Percentiles rank a stretch among this genome's conserved stretches.
Evolutionary conservation across 2,113 vertebrate species (phyloP).

Genomic region (Sander lucioperca): DNA sequence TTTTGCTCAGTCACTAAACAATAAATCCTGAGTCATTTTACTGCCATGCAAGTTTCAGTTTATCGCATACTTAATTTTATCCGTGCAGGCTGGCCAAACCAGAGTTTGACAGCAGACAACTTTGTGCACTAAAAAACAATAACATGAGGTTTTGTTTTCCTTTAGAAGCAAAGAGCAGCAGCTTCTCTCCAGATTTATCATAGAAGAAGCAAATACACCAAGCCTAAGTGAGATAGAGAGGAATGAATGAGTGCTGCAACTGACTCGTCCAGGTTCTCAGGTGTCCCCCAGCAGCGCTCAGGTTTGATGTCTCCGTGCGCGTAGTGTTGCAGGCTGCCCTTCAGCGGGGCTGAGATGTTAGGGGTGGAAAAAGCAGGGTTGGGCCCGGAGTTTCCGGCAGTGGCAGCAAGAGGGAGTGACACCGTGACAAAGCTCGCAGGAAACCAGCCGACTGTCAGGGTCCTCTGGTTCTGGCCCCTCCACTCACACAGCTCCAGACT

Average conservation of each 20-base stretch:
- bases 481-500: slow-evolving; percentile 87
- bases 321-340: slow-evolving; percentile 79
- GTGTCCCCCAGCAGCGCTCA: slow-evolving; percentile 74
- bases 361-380: neutral
- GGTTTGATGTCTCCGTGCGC: slow-evolving; percentile 79
- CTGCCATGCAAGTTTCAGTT: neutral
- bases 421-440: slow-evolving; percentile 74
- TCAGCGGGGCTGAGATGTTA: slow-evolving; percentile 81
- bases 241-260: slow-evolving; percentile 47
- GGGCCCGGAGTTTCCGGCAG: neutral
- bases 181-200: neutral
- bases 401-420: neutral
- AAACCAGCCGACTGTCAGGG: slow-evolving; percentile 86
- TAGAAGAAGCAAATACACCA: neutral
- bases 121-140: neutral
- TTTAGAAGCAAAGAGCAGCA: neutral
- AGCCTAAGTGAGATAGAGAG: neutral
- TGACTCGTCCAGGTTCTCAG: slow-evolving; percentile 80
- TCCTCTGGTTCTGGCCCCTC: slow-evolving; percentile 90
- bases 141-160: neutral
- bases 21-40: neutral
- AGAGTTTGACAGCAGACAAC: neutral
- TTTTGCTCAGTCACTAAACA: neutral
- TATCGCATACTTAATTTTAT: neutral
- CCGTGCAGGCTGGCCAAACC: neutral